Evolutionary conservation across 2,888 invertebrate species (phyloP), one percentile per base, ranked within the genome.

Genomic region (Alentia gelatinosa): DNA sequence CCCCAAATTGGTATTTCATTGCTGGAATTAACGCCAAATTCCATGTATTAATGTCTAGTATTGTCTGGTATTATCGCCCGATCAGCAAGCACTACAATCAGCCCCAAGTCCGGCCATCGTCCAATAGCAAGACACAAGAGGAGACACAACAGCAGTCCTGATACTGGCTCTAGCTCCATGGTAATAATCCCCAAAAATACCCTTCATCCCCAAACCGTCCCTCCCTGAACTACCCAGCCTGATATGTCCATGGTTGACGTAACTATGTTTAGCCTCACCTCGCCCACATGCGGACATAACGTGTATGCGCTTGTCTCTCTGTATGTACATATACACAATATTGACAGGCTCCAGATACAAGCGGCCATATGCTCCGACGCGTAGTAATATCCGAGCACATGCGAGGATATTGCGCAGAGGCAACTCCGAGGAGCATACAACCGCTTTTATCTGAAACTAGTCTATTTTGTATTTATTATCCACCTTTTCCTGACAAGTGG

Each of bases 91-190:
- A 86, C 47, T 50, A 86, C 86, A 42, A 50, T 19, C 42, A 5
- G 47, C 86, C 42, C 9, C 86, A 86, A 47, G 86, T 86, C 1
- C 86, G 47, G 86, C 86, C 86, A 0, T 47, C 86, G 23, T 26
- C 86, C 26, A 86, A 86, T 86, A 47, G 30, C 86, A 86, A 86
- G 86, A 1, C 86, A 33, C 26, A 86, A 26, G 86, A 86, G 47
- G 86, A n/a, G 86, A 83, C 42, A 7, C 83, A 83, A 23, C 86
- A 86, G 26, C 86, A 86, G 86, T 86, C 86, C 86, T 86, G 86
- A 86, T 86, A 86, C 50, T 86, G 86, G 86, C 86, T 86, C 26
- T 86, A 86, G 50, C 47, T 47, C 86, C 86, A 86, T 86, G 86
- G 86, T 86, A 86, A 86, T 35, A 56, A 19, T n/a, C 56, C 56